Base-by-base conservation (phyloP, 2,797 vertebrate genomes). In the Microcaecilia unicolor region DNA sequence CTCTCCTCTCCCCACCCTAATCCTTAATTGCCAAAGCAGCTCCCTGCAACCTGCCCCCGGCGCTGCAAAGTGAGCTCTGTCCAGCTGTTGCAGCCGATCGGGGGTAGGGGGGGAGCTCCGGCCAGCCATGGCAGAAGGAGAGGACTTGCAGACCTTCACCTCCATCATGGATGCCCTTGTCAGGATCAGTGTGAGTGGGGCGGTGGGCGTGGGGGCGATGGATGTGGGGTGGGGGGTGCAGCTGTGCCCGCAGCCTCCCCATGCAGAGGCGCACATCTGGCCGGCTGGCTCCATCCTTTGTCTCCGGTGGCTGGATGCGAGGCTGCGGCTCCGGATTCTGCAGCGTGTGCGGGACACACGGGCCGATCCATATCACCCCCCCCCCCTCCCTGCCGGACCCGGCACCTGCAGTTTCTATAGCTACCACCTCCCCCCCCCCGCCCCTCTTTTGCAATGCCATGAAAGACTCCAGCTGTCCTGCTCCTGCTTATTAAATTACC, bases 121-220 rank as follows among this genome's bases (percentile, higher is more conserved):
- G n/a, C n/a, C 52, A 55, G 55, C 46, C 64, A 97, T 97, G 93
- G 89, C 91, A 49, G 90, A 92, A 47, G 82, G 85, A 34, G 91
- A 78, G 30, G 74, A 93, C 19, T 62, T 96, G 52, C 85, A 91
- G 71, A 89, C 84, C 35, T 93, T 95, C 56, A 91, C 90, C 28
- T 92, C 91, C 23, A 89, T 96, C 65, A 96, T 95, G 92, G 93
- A 97, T 52, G 90, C 89, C 4, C 72, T 96, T 72, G 89, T 91
- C 71, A 86, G 91, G 66, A 90, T 96, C 38, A 95, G 86, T 69
- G 92, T 97, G 63, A 93, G 92, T 86, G 56, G 31, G 41, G 41
- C 34, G 10, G 10, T 3, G 4, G 25, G 10, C 15, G n/a, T 12
- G 13, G 23, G 16, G 5, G 14, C 25, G 14, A 19, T 17, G 39